A percentile compares a stretch with the other conserved stretches of the same genome.
These are phyloP conservation scores for Percina caprodes DNA, from an alignment of 2,113 vertebrate genomes.

Conservation along the genomic window DNA sequence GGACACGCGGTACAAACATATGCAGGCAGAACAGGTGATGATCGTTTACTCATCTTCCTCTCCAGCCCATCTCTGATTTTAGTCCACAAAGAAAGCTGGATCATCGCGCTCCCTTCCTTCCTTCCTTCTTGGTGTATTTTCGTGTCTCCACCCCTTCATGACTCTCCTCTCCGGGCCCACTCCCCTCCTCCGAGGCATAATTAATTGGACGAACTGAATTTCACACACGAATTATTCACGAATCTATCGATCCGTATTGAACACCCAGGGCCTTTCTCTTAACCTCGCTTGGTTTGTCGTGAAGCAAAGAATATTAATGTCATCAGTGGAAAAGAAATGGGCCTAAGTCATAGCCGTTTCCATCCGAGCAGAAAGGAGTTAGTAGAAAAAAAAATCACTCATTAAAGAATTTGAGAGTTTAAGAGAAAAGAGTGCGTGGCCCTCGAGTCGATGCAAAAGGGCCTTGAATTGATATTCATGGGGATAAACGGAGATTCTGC, in stretches of 20 bases:
- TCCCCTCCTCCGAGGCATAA: slow-evolving; percentile 75
- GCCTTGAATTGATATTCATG: slow-evolving; percentile 9
- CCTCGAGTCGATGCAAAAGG: neutral
- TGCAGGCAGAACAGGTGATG: slow-evolving; percentile 33
- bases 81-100: slow-evolving; percentile 20
- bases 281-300: slow-evolving; percentile 79
- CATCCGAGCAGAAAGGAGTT: slow-evolving; percentile 10
- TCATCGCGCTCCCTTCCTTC: slow-evolving; percentile 19
- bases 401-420: slow-evolving; percentile 34
- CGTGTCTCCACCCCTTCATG: slow-evolving; percentile 47
- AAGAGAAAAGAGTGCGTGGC: neutral
- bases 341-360: slow-evolving; percentile 39
- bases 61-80: neutral
- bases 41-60: slow-evolving; percentile 31
- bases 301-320: slow-evolving; percentile 79
- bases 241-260: slow-evolving; percentile 84
- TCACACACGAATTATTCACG: slow-evolving; percentile 87
- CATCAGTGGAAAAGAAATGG: slow-evolving; percentile 61
- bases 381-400: slow-evolving; percentile 19
- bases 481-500: neutral
- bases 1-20: slow-evolving; percentile 3
- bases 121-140: slow-evolving; percentile 38
- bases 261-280: slow-evolving; percentile 80
- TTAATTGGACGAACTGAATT: slow-evolving; percentile 85
- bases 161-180: slow-evolving; percentile 51